Percentiles rank a stretch among this genome's conserved stretches.
phyloP scores from a whole-genome alignment of 35 echinoderm and acorn worm species.

The Nesometra sesokonis region DNA sequence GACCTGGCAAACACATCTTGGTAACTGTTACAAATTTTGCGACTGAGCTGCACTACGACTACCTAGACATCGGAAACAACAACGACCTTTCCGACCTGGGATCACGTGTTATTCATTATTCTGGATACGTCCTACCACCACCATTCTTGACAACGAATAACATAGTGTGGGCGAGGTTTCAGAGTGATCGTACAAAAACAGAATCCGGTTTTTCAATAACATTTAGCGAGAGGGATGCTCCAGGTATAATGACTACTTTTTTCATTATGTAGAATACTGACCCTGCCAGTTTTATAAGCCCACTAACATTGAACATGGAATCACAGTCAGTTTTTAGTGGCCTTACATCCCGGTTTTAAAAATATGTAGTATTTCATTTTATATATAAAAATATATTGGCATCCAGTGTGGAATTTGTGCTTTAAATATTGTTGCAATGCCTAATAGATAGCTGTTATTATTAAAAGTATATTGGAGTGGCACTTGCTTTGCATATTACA shows the following conservation, averaged over 20 bases:
- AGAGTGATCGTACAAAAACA: constrained; percentile 70
- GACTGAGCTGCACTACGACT: constrained; percentile 76
- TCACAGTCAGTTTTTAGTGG: no score
- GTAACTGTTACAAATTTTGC: constrained; percentile 39
- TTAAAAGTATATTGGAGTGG: no score
- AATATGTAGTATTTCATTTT: no score
- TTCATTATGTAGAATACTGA: no score
- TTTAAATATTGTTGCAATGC: no score
- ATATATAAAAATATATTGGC: no score
- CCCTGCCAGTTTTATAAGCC: no score
- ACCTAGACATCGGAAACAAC: constrained; percentile 57
- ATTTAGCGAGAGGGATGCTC: constrained; percentile 17
- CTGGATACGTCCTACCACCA: constrained; percentile 31
- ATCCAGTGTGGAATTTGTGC: no score
- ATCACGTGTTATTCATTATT: constrained; percentile 46
- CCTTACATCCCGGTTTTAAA: no score
- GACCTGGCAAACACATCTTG: constrained; percentile 62
- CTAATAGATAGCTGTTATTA: no score
- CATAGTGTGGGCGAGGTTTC: constrained; percentile 62
- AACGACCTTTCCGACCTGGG: constrained; percentile 29
- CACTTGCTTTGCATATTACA: no score
- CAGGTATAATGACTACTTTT: constrained; percentile 55
- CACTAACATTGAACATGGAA: no score
- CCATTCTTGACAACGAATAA: constrained; percentile 67
- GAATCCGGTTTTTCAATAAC: constrained; percentile 45